A percentile compares a stretch with the other conserved stretches of the same genome.
Evolutionary conservation across 2,797 vertebrate species (phyloP).

Genomic region (Uromys caudimaculatus): DNA sequence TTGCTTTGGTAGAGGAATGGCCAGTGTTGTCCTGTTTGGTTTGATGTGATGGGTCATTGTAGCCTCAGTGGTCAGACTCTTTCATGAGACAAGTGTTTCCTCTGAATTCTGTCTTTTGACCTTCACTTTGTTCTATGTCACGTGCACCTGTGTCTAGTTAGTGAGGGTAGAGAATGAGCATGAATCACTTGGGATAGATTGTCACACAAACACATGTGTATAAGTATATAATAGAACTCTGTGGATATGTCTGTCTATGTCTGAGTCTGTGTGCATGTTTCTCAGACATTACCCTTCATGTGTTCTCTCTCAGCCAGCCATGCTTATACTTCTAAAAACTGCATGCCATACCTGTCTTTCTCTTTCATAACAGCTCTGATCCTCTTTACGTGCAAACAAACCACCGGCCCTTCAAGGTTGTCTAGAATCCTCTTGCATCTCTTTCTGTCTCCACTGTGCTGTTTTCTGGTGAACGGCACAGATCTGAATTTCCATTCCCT

Average conservation of each 20-base stretch:
- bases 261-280: no score
- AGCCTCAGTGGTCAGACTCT: not conserved
- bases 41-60: not conserved
- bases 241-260: not conserved
- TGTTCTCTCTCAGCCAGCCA: not conserved
- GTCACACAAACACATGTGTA: not conserved
- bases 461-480: not conserved
- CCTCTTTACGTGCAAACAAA: not conserved
- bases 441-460: not conserved
- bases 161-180: not conserved
- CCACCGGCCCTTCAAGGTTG: no score
- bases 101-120: not conserved
- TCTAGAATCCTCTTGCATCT: not conserved
- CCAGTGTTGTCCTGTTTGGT: not conserved
- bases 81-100: not conserved
- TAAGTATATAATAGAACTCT: not conserved
- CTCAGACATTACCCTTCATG: not conserved
- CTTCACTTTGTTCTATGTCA: not conserved
- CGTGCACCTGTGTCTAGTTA: not conserved
- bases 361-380: no score
- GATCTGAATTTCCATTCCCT: not conserved
- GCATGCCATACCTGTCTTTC: accelerated
- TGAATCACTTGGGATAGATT: not conserved
- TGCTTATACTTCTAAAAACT: not conserved
- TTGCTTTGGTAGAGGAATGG: no score